Evolutionary conservation across 2,888 invertebrate genomes (phyloP).

Genomic region (Cataglyphis albicans): DNA sequence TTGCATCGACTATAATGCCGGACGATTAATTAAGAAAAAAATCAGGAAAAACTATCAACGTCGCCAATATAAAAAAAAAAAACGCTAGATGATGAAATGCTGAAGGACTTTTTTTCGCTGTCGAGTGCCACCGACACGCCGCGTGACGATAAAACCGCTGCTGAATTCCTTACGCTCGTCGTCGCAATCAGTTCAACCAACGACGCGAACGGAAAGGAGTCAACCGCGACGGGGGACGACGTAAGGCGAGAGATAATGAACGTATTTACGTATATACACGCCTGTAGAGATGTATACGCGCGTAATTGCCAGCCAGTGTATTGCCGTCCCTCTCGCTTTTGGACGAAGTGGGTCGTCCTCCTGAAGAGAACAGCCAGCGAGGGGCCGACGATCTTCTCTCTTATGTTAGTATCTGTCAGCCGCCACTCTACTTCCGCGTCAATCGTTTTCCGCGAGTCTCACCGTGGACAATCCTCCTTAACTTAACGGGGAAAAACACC

Average conservation of each 20-base stretch:
- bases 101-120: neutral
- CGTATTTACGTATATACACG: conserved; percentile 54
- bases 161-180: conserved; percentile 40
- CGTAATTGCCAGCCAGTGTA: conserved; percentile 75
- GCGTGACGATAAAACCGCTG: conserved; percentile 11
- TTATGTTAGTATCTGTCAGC: conserved; percentile 9
- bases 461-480: conserved; percentile 22
- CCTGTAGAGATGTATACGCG: conserved; percentile 60
- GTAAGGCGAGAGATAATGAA: conserved; percentile 52
- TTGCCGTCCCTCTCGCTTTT: conserved; percentile 81
- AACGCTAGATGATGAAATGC: conserved; percentile 15
- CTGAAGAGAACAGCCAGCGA: conserved; percentile 76
- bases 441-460: conserved; percentile 51
- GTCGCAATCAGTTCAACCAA: conserved; percentile 23
- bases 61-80: neutral
- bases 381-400: conserved; percentile 70
- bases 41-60: conserved; percentile 7
- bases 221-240: conserved; percentile 41
- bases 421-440: conserved; percentile 43
- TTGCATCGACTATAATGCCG: neutral
- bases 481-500: conserved; percentile 24
- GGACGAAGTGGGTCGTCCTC: conserved; percentile 82
- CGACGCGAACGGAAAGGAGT: conserved; percentile 58
- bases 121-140: neutral
- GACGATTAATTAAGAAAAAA: too few species aligned